These are phyloP conservation scores for Argya squamiceps DNA, from an alignment of 2,797 vertebrate species.

Conservation along the genomic window DNA sequence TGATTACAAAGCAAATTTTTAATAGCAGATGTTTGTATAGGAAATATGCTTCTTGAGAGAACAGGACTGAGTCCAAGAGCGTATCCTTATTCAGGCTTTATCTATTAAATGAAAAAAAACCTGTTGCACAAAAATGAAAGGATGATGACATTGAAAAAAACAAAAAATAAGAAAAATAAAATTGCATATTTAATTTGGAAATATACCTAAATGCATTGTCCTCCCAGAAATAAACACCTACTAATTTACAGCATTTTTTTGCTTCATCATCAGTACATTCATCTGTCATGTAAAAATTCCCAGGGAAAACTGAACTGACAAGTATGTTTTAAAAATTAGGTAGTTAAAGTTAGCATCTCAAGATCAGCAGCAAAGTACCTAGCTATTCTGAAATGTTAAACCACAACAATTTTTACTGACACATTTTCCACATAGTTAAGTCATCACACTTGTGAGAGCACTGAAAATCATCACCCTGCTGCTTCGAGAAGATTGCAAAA, in stretches of 20 bases:
- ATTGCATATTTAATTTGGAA: not conserved
- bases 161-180: not conserved
- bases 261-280: not conserved
- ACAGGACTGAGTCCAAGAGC: not conserved
- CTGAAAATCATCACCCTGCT: not conserved
- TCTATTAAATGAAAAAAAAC: not conserved
- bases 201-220: not conserved
- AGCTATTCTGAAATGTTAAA: not conserved
- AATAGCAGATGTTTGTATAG: not conserved
- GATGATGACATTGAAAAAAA: not conserved
- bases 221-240: not conserved
- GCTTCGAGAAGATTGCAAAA: not conserved
- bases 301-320: not conserved
- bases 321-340: not conserved
- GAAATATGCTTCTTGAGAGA: not conserved
- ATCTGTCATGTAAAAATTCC: not conserved
- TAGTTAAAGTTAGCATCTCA: not conserved
- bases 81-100: not conserved
- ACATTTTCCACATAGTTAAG: not conserved
- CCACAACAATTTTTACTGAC: not conserved
- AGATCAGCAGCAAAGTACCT: not conserved
- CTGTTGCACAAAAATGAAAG: not conserved
- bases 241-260: not conserved
- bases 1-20: not conserved
- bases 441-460: rapidly evolving